Base-by-base conservation (phyloP, 2,113 vertebrate species). In the Ifrita kowaldi region DNA sequence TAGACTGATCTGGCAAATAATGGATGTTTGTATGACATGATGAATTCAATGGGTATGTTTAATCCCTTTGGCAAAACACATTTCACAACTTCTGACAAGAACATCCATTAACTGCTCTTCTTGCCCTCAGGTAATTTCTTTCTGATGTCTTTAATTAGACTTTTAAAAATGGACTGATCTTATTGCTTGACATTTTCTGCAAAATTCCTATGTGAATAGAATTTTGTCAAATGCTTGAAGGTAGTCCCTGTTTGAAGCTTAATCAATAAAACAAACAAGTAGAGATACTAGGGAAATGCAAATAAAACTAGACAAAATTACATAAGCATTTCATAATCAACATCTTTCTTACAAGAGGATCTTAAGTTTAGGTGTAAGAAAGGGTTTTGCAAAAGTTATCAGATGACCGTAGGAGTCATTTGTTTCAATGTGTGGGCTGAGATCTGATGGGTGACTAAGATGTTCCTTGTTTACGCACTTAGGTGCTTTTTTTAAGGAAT, bases 131-230 rank as follows among this genome's bases (percentile, higher is more conserved):
- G 83, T 89, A 17, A 63, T 70, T 92, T 93, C 73, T 86, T 88
- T 90, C 71, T 74, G 47, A 71, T 89, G 69, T 86, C 69, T 89
- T 84, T 95, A 96, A 96, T 95, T 92, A 95, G 94, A 80, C 60
- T 95, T 95, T 93, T 56, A 55, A 89, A 92, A 93, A 90, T 32
- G 60, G 56, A 74, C 77, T 49, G 37, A 81, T 95, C 76, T 68
- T 67, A 74, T 52, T 87, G 60, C 35, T 30, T 87, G 76, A 56
- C 68, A 92, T 92, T 92, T 96, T 85, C 82, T 85, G 13, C 26
- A 71, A 32, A 94, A 94, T 82, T 91, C 62, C 41, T 49, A 0
- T 65, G 83, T 52, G 79, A 90, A 57, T 28, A 69, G 37, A 73
- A 57, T 95, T 90, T 89, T 77, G 53, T 84, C 22, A 75, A 78